phyloP scores from a whole-genome alignment of 2,113 vertebrate species.

The Coracopsis vasa region DNA sequence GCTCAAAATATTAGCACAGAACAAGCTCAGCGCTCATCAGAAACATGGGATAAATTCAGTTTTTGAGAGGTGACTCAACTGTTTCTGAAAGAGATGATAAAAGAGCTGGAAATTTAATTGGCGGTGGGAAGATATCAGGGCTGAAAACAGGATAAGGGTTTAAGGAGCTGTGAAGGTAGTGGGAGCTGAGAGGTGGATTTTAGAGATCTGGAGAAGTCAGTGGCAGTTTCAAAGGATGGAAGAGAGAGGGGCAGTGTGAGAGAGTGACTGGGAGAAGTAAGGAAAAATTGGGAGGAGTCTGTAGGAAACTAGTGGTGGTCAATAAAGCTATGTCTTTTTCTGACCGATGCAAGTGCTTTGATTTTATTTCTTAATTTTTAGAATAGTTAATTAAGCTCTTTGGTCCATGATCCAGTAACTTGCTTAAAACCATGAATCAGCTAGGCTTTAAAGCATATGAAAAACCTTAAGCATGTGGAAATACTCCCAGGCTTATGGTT shows the following conservation, averaged over 20 bases:
- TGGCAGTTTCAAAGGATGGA: not conserved
- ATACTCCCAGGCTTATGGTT: not conserved
- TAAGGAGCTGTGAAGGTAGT: not conserved
- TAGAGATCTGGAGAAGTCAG: not conserved
- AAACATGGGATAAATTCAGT: not conserved
- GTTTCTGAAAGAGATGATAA: not conserved
- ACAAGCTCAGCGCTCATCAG: not conserved
- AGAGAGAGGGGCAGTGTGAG: not conserved
- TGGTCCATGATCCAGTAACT: not conserved
- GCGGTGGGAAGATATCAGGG: not conserved
- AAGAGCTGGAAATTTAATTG: not conserved
- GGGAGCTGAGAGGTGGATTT: not conserved
- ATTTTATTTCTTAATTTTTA: not conserved
- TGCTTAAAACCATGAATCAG: not conserved
- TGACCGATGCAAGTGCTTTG: not conserved
- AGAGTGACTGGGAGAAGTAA: not conserved
- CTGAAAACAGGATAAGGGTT: not conserved
- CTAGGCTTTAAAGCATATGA: not conserved
- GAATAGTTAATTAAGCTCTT: not conserved
- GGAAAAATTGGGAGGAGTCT: not conserved
- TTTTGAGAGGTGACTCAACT: not conserved
- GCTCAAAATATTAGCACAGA: not conserved
- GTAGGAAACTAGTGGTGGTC: not conserved
- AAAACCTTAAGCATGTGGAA: not conserved
- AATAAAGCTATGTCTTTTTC: not conserved